These are phyloP conservation scores for Sepiola atlantica DNA, from an alignment of 2,888 invertebrate species.

Conservation along the genomic window DNA sequence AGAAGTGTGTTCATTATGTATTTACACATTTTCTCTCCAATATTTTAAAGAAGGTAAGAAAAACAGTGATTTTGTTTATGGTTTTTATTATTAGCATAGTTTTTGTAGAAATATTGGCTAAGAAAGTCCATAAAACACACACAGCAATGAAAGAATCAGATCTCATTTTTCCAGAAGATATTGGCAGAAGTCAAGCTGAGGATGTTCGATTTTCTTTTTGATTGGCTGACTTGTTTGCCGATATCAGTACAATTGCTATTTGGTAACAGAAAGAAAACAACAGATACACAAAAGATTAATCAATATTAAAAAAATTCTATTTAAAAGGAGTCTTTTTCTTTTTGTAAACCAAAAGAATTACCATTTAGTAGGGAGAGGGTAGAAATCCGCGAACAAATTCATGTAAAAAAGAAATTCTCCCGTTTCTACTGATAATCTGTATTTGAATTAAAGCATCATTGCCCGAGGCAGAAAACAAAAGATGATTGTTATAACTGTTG, in stretches of 20 bases:
- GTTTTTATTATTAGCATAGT: neutral
- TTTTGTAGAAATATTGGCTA: constrained; percentile 32
- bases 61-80: neutral
- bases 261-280: constrained; percentile 8
- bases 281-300: neutral
- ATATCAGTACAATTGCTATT: neutral
- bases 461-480: neutral
- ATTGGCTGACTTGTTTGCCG: neutral
- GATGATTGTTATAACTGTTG: neutral
- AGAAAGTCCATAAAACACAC: neutral
- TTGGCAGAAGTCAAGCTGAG: neutral
- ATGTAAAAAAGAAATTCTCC: neutral
- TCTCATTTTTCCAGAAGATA: neutral
- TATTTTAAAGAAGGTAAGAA: neutral
- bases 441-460: neutral
- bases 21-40: too few species aligned
- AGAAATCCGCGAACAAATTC: neutral
- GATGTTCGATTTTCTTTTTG: neutral
- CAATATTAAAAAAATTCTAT: neutral
- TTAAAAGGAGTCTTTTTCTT: neutral
- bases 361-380: neutral
- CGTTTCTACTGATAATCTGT: neutral
- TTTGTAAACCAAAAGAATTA: neutral
- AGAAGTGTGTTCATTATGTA: too few species aligned
- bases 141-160: constrained; percentile 32